Evolutionary conservation across 2,113 vertebrate genomes (phyloP), one percentile per base, ranked within the genome.

Genomic region (Apodemus sylvaticus): DNA sequence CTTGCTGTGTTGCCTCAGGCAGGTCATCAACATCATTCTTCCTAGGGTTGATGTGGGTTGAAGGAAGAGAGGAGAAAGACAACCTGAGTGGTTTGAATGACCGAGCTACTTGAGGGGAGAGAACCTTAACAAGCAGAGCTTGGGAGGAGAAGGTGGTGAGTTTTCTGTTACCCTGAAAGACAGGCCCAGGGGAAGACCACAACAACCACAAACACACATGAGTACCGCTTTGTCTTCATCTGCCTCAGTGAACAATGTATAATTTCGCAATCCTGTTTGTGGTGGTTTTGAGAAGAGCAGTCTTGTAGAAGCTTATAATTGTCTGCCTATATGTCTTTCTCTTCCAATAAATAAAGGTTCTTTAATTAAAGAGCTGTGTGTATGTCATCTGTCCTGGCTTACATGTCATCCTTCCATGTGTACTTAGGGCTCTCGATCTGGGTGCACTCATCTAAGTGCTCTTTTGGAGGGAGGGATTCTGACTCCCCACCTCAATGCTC

Each of bases 401-500:
- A n/a, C 12, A 77, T 53, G 55, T 58, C 48, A 74, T 13, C 29
- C 53, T 95, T 42, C 55, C 11, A 3, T 1, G 62, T 24, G 29
- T 71, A 19, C 64, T 53, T 66, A 45, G 53, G 62, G n/a, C 9
- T 68, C 64, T 79, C 53, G 48, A 20, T 78, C 34, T 16, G 51
- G 22, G 29, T 31, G 12, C 79, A n/a, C 45, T 83, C 83, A 77
- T 85, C 39, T 45, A 45, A 64, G 6, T 42, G n/a, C 7, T 12
- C 45, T 64, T 64, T 39, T 24, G 13, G 58, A 62, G 39, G 16
- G 31, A 34, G 3, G 73, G 92, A 76, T 86, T n/a, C 16, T 0
- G 8, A 29, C 34, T 53, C 26, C 11, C 42, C 1, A n/a, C 22
- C 22, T 34, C n/a, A 0, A 12, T 0, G 62, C 20, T 14, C 4